Evolutionary conservation across 2,797 vertebrate genomes (phyloP).

Genomic region (Propithecus deckenii): DNA sequence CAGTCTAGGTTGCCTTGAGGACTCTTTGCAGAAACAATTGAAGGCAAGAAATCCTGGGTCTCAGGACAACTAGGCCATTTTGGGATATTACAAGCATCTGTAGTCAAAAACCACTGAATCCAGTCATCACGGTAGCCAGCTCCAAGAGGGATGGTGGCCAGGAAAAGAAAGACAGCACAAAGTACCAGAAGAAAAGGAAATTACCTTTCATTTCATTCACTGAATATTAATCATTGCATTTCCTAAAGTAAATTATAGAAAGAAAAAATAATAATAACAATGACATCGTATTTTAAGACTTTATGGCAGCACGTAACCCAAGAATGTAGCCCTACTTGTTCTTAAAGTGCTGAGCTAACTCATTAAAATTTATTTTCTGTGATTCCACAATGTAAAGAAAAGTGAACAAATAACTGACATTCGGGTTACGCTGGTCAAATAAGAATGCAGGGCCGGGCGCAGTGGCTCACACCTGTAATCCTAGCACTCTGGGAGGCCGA

Average conservation of each 20-base stretch:
- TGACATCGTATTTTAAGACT: background rate
- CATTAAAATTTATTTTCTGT: background rate
- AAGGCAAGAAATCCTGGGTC: background rate
- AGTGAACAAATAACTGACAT: background rate
- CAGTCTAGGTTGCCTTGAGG: background rate
- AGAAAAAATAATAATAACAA: background rate
- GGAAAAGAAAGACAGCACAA: background rate
- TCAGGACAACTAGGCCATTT: background rate
- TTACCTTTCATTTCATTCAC: background rate
- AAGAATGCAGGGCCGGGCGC: background rate
- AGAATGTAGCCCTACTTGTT: background rate
- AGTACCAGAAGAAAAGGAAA: background rate
- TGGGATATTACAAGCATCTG: background rate
- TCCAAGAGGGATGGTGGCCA: background rate
- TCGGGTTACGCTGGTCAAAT: background rate
- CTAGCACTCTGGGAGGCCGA: too few species aligned
- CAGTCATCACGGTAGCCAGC: background rate
- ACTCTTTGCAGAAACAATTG: slow-evolving; percentile 4
- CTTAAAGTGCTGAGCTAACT: background rate
- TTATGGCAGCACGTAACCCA: background rate
- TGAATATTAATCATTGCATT: background rate
- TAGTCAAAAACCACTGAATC: background rate
- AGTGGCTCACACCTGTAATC: too few species aligned
- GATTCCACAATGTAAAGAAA: background rate
- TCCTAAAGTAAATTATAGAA: background rate